Evolutionary conservation across 1,140 invertebrate genomes (phyloP), one percentile per base, ranked within the genome.

Genomic region (Ostrea denselamellosa): DNA sequence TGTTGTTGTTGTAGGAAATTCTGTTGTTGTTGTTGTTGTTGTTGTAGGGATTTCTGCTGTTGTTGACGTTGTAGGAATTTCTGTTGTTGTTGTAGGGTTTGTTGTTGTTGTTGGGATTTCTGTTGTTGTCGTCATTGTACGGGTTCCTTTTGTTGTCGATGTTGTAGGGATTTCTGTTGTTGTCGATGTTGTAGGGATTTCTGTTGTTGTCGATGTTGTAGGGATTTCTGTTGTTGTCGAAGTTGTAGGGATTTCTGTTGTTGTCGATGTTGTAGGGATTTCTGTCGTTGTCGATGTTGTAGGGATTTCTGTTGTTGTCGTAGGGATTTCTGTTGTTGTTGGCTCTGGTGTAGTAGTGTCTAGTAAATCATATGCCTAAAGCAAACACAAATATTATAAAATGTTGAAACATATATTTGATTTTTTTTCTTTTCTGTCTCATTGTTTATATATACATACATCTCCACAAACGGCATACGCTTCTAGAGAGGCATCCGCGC

Each of bases 381-480:
- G 4, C 14, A 77, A 25, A 34, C 0, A 77, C 12, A 28, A 62
- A 56, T 56, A 5, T 2, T 44, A 44, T 5, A 44, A 44, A 44
- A 44, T 44, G 34, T 44, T 44, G 5, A 44, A 44, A 44, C 34
- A 44, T 2, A 44, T 44, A 44, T 2, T 5, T 2, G 34, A 44
- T 44, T 5, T 2, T 44, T 44, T 44, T 44, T 44, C 5, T 44
- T 44, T 5, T 44, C 34, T 44, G 5, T 5, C 5, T 44, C 34
- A 44, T 44, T 44, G 34, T 44, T 44, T 44, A 44, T 44, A 44
- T 44, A 62, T 62, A 77, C 68, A 28, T 77, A 77, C 68, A 77
- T 77, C 25, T 25, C 68, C 68, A 77, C 68, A 77, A 12, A 77
- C 68, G 25, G 68, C 68, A 34, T 77, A 77, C 22, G 28, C 68